phyloP scores from a whole-genome alignment of 2,797 vertebrate species.

The Pteronotus mesoamericanus region DNA sequence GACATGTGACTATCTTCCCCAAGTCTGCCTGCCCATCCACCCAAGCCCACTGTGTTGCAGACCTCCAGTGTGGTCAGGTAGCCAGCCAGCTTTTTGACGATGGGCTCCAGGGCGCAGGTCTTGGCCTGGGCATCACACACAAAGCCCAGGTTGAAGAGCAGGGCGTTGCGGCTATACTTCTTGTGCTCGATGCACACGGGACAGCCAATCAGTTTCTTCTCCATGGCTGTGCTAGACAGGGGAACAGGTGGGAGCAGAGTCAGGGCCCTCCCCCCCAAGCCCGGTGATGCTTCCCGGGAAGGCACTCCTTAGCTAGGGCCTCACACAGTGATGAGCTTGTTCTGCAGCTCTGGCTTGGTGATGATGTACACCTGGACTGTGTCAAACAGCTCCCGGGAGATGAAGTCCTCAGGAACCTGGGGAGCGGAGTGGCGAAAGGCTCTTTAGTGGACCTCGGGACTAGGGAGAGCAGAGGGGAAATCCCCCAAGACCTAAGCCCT shows the following conservation, averaged over 20 bases:
- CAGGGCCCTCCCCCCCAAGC: not conserved
- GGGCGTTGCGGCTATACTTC: constrained; percentile 96
- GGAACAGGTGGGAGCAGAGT: constrained; percentile 16
- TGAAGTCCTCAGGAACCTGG: constrained; percentile 98
- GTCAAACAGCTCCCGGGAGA: constrained; percentile 97
- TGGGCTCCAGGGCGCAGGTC: constrained; percentile 95
- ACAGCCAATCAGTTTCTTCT: constrained; percentile 97
- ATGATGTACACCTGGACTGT: constrained; percentile 99
- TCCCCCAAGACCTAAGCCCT: not conserved
- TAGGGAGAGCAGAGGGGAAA: not conserved
- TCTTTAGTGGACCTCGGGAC: not conserved
- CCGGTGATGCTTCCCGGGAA: not conserved
- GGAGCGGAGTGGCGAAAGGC: not conserved
- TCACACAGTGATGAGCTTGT: constrained; percentile 99
- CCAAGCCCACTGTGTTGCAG: constrained; percentile 48
- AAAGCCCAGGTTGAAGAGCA: constrained; percentile 97
- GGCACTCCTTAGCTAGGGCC: constrained; percentile 67
- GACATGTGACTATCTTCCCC: not conserved
- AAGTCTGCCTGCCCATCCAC: not conserved
- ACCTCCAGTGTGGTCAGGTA: constrained; percentile 99
- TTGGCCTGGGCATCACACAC: constrained; percentile 95
- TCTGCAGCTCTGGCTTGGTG: constrained; percentile 98
- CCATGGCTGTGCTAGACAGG: constrained; percentile 93
- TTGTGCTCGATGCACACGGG: constrained; percentile 99
- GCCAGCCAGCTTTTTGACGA: constrained; percentile 97